Evolutionary conservation across 1,140 invertebrate species (phyloP).

Genomic region (Metaphire vulgaris): DNA sequence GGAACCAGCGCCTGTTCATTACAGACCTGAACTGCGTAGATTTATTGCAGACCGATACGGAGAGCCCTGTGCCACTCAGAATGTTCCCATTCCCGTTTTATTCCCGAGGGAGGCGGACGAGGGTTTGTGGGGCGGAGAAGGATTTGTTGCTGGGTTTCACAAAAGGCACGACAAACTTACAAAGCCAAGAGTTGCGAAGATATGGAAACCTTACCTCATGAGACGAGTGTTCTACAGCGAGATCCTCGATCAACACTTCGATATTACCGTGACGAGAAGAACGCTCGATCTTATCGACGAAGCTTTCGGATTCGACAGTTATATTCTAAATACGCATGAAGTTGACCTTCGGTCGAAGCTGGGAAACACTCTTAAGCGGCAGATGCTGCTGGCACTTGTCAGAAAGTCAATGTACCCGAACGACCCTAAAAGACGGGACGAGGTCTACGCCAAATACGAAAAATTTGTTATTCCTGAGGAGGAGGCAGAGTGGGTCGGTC

Average conservation of each 20-base stretch:
- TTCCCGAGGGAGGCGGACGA: conserved; percentile 72
- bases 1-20: conserved; percentile 74
- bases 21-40: conserved; percentile 65
- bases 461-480: conserved; percentile 68
- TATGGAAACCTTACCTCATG: conserved; percentile 76
- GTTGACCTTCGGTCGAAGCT: conserved; percentile 77
- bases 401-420: conserved; percentile 65
- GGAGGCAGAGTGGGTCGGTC: conserved; percentile 30
- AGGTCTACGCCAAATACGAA: conserved; percentile 75
- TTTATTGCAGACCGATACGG: conserved; percentile 67
- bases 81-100: conserved; percentile 61
- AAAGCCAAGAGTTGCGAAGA: conserved; percentile 57
- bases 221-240: conserved; percentile 83
- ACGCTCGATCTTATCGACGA: conserved; percentile 78
- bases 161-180: conserved; percentile 55
- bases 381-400: conserved; percentile 70
- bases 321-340: conserved; percentile 81
- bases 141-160: conserved; percentile 79
- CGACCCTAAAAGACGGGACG: conserved; percentile 63
- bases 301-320: conserved; percentile 87
- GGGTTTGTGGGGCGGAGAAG: conserved; percentile 94
- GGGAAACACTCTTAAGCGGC: conserved; percentile 71
- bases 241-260: conserved; percentile 79
- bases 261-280: conserved; percentile 68
- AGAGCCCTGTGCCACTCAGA: conserved; percentile 58